phyloP scores from a whole-genome alignment of 2,888 invertebrate genomes.

The Ellobium chinense region DNA sequence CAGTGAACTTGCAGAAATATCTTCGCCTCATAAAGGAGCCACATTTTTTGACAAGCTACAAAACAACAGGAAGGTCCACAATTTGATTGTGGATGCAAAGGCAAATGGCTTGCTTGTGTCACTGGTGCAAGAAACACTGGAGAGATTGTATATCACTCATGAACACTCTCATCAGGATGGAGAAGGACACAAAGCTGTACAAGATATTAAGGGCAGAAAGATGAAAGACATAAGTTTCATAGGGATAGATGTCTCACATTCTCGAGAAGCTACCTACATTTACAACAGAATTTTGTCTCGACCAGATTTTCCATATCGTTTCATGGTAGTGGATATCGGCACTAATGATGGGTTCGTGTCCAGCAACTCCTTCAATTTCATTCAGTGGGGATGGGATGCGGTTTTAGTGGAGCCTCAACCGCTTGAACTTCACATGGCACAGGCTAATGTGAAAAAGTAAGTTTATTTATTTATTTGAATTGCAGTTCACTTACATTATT shows the following conservation, averaged over 20 bases:
- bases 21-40: background rate
- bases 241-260: conserved; percentile 67
- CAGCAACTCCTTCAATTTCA: conserved; percentile 72
- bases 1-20: conserved; percentile 46
- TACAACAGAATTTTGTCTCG: conserved; percentile 57
- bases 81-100: conserved; percentile 57
- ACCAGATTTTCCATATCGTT: conserved; percentile 48
- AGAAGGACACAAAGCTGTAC: background rate
- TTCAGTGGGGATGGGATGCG: conserved; percentile 71
- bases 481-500: too few relatives aligned
- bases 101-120: conserved; percentile 57
- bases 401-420: conserved; percentile 69
- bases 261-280: conserved; percentile 64
- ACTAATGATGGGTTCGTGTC: conserved; percentile 71
- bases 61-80: conserved; percentile 41
- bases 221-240: conserved; percentile 48
- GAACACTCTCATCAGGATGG: background rate
- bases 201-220: background rate
- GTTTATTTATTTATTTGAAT: too few relatives aligned
- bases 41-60: conserved; percentile 55
- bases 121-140: conserved; percentile 61
- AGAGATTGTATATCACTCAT: conserved; percentile 60
- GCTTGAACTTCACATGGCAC: conserved; percentile 59
- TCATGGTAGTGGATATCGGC: conserved; percentile 68
- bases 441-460: conserved; percentile 60